Evolutionary conservation across 2,797 vertebrate species (phyloP), one percentile per base, ranked within the genome.

Genomic region (Enteromius trimaculatus): DNA sequence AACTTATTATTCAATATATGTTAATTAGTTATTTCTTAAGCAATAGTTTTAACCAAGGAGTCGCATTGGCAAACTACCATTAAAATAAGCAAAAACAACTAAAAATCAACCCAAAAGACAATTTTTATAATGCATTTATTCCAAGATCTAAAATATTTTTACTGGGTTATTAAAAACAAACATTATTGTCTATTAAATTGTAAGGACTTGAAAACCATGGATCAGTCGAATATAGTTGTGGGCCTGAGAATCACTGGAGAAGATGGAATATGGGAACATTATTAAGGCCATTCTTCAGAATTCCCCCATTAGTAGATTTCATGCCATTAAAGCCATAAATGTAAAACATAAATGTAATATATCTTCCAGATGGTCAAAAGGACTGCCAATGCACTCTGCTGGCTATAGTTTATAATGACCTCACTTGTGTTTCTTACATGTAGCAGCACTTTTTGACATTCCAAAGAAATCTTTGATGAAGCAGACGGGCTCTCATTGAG

Each of bases 381-480:
- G 10, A 44, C 31, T 74, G 75, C 77, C 81, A 85, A 58, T 82
- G 47, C 47, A 34, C 80, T 51, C 26, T 21, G 53, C 65, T 82
- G 55, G 76, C 53, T 42, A 80, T 76, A 21, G 21, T 70, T 70
- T 70, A 39, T 83, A 16, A 86, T 89, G 83, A 86, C 70, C 79
- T 85, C 83, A 89, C 64, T 64, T 49, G 37, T 78, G 31, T 81
- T 51, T 84, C 58, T 70, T 58, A 86, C 34, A 62, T 76, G 49
- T 39, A 74, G 23, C n/a, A 82, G 47, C 39, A 79, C 34, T 19
- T 82, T 86, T 85, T 72, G 69, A 62, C 82, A 79, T 82, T 80
- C n/a, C 37, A 79, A 83, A 75, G 72, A 84, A 83, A 82, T 58
- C 49, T 64, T 47, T 71, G 47, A 84, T 82, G 83, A 80, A 82